These are phyloP conservation scores for Pachliopta kotzebuea DNA, from an alignment of 2,888 invertebrate species.

Conservation along the genomic window DNA sequence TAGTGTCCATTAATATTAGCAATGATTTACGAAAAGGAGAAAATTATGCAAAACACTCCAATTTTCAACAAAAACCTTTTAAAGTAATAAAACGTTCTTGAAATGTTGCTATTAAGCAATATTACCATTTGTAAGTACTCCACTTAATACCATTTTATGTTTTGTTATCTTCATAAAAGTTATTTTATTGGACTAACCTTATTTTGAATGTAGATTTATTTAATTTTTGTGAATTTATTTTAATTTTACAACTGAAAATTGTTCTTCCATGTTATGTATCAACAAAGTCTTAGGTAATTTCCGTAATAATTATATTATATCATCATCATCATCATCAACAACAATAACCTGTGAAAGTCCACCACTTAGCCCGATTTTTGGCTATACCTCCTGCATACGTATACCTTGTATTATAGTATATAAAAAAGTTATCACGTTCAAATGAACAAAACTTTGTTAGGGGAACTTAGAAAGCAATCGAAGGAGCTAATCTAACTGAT, in stretches of 20 bases:
- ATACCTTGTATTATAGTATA: too few relatives aligned
- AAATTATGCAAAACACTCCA: neutral
- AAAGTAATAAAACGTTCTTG: neutral
- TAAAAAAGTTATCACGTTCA: neutral
- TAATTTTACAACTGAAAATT: too few relatives aligned
- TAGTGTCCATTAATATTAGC: neutral
- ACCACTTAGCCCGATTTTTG: too few relatives aligned
- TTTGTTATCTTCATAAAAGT: constrained; percentile 2
- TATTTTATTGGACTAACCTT: neutral
- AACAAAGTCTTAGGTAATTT: too few relatives aligned
- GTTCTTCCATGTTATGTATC: too few relatives aligned
- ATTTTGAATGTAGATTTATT: neutral
- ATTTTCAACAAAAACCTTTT: neutral
- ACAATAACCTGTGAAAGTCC: too few relatives aligned
- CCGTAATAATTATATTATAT: too few relatives aligned
- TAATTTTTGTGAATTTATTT: too few relatives aligned
- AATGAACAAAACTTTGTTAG: constrained; percentile 1
- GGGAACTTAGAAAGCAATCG: constrained; percentile 1
- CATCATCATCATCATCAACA: too few relatives aligned
- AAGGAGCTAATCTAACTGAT: constrained; percentile 17
- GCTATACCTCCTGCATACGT: too few relatives aligned
- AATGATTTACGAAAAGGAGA: neutral
- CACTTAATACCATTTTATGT: constrained; percentile 12
- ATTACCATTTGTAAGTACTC: constrained; percentile 6
- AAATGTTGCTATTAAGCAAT: constrained; percentile 3